These are phyloP conservation scores for Phalacrocorax aristotelis DNA, from an alignment of 2,113 vertebrate genomes.

Conservation along the genomic window DNA sequence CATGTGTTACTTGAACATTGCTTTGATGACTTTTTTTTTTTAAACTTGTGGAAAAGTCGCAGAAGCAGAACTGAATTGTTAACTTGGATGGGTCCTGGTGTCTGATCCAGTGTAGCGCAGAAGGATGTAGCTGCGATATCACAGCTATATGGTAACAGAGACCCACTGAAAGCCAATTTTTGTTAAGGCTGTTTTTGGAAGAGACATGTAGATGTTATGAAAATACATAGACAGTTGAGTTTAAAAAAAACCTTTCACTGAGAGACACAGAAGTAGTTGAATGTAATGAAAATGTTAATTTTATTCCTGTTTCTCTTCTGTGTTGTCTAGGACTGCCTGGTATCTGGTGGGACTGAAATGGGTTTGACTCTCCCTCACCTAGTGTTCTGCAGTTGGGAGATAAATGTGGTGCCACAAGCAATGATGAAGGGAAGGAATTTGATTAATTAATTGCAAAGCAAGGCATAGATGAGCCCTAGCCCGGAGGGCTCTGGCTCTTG, in stretches of 20 bases:
- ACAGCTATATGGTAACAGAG: neutral
- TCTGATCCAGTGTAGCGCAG: neutral
- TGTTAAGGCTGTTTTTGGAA: neutral
- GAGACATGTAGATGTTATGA: neutral
- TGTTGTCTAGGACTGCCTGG: neutral
- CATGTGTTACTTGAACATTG: neutral
- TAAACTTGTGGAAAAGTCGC: neutral
- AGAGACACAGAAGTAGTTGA: neutral
- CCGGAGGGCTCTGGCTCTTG: neutral
- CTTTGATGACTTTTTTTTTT: neutral
- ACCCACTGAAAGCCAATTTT: neutral
- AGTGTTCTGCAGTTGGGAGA: neutral
- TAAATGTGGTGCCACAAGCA: neutral
- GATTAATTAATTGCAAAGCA: neutral
- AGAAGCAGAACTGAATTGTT: neutral
- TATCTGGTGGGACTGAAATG: neutral
- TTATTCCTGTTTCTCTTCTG: neutral
- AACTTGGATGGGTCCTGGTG: neutral
- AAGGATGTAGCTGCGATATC: neutral
- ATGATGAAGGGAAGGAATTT: neutral
- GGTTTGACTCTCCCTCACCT: neutral
- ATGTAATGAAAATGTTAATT: neutral
- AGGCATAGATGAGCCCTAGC: neutral
- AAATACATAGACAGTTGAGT: neutral
- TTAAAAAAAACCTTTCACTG: neutral